These are phyloP conservation scores for Cottus gobio DNA, from an alignment of 2,113 vertebrate genomes.

Conservation along the genomic window DNA sequence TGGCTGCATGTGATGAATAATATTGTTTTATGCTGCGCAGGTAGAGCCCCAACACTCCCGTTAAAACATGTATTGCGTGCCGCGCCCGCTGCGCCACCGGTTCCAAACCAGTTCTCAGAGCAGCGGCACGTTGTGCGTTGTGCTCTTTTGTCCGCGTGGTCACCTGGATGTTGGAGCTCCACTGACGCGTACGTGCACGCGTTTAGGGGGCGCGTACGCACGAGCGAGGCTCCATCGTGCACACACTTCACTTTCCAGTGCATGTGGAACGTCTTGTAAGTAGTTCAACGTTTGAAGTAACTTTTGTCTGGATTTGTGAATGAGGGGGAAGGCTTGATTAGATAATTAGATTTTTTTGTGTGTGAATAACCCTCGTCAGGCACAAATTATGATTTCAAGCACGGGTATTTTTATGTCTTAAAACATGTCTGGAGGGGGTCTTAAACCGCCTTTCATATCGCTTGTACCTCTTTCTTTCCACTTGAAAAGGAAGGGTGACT, in stretches of 20 bases:
- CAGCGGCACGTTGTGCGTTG: neutral
- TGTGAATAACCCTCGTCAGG: neutral
- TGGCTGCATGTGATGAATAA: neutral
- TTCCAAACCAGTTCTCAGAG: conserved; percentile 13
- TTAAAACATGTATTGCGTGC: conserved; percentile 14
- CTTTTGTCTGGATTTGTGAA: neutral
- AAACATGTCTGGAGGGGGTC: neutral
- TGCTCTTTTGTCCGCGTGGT: neutral
- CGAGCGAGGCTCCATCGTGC: neutral
- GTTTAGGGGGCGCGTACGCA: no score
- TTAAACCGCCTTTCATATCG: neutral
- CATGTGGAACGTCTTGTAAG: neutral
- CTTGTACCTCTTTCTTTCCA: neutral
- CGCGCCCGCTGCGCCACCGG: neutral
- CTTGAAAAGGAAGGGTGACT: conserved; percentile 5
- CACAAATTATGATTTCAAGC: neutral
- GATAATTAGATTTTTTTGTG: neutral
- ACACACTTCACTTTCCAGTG: neutral
- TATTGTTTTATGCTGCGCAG: conserved; percentile 5
- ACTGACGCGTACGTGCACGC: no score
- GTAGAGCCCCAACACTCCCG: neutral
- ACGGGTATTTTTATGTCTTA: neutral
- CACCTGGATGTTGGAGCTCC: neutral
- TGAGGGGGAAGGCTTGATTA: neutral
- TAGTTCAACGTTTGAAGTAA: neutral